phyloP scores from a whole-genome alignment of 2,888 invertebrate genomes.

The Xestia xanthographa region DNA sequence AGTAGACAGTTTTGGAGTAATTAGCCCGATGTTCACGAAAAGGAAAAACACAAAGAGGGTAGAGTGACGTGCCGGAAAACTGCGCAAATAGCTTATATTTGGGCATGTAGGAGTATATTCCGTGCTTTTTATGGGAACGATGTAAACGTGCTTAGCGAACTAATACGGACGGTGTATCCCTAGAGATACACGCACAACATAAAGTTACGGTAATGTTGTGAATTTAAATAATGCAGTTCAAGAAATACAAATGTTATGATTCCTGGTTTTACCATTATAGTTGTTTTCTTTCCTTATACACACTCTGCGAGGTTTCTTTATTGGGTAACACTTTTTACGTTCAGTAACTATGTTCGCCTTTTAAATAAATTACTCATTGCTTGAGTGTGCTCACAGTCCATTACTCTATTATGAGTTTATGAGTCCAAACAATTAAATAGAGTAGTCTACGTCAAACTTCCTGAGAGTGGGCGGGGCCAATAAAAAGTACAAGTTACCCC shows the following conservation, averaged over 20 bases:
- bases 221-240: slow-evolving; percentile 38
- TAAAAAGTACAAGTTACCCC: slow-evolving; percentile 43
- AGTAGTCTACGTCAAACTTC: slow-evolving; percentile 43
- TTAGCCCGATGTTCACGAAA: background rate
- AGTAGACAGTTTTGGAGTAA: background rate
- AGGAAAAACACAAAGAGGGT: background rate
- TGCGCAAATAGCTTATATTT: slow-evolving; percentile 11
- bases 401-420: slow-evolving; percentile 50
- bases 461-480: slow-evolving; percentile 13
- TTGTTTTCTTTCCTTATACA: slow-evolving; percentile 6
- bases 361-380: slow-evolving; percentile 35
- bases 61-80: background rate
- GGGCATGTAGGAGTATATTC: slow-evolving; percentile 12
- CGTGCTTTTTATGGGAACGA: slow-evolving; percentile 41
- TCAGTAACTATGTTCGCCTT: slow-evolving; percentile 14
- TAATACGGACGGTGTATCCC: slow-evolving; percentile 23
- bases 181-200: slow-evolving; percentile 9
- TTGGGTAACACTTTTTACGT: background rate
- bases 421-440: slow-evolving; percentile 54
- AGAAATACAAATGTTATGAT: slow-evolving; percentile 20
- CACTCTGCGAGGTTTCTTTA: background rate
- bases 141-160: slow-evolving; percentile 46
- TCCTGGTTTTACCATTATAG: background rate
- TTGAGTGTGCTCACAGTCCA: slow-evolving; percentile 32
- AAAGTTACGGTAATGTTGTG: slow-evolving; percentile 17